phyloP scores from a whole-genome alignment of 2,888 invertebrate genomes.

The Sphaerophoria taeniata region DNA sequence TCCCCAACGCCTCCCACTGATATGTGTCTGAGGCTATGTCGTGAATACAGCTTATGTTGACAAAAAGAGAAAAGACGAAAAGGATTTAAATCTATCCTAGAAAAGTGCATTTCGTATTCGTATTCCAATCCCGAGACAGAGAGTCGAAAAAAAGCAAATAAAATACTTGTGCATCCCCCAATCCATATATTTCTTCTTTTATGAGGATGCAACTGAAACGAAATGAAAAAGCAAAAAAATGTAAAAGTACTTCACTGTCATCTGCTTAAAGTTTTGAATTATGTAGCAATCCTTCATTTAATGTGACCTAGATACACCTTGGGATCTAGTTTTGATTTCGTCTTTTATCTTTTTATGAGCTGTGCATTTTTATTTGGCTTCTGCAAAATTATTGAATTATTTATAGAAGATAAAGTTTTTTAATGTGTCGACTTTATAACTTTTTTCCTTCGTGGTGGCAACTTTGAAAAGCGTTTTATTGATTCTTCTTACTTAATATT shows the following conservation, averaged over 20 bases:
- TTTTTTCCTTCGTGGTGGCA: conserved; percentile 7
- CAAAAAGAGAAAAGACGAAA: background rate
- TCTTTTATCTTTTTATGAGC: background rate
- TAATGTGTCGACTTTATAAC: background rate
- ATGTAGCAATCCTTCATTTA: conserved; percentile 62
- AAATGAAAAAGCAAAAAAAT: conserved; percentile 13
- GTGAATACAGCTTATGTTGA: conserved; percentile 46
- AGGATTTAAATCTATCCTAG: conserved; percentile 50
- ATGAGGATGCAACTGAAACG: background rate
- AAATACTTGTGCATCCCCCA: background rate
- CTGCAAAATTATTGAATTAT: conserved; percentile 37
- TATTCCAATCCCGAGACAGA: conserved; percentile 41
- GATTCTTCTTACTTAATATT: conserved; percentile 24
- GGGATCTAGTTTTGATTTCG: background rate
- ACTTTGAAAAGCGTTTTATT: conserved; percentile 44
- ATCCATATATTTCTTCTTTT: conserved; percentile 8
- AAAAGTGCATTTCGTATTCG: conserved; percentile 57
- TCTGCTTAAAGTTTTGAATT: conserved; percentile 63
- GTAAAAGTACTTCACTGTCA: conserved; percentile 55
- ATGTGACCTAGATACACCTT: conserved; percentile 52
- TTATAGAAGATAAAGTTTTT: conserved; percentile 28
- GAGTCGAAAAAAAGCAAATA: background rate
- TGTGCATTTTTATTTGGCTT: conserved; percentile 9
- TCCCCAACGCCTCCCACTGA: background rate
- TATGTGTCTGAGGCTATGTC: conserved; percentile 33